Evolutionary conservation across 2,113 vertebrate genomes (phyloP), one percentile per base, ranked within the genome.

Genomic region (Glareola pratincola): DNA sequence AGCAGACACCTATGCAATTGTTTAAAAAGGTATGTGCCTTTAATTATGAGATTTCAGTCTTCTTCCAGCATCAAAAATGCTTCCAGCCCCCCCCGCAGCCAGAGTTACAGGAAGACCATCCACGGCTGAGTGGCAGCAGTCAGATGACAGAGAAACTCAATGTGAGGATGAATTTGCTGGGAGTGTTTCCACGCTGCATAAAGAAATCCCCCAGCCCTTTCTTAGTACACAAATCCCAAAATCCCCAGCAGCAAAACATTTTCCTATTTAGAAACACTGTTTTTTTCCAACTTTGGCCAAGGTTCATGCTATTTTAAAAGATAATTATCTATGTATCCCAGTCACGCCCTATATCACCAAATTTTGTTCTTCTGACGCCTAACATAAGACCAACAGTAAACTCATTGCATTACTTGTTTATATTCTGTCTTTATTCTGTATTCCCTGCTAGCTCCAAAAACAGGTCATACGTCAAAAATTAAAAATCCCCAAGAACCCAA

Each of bases 211-310:
- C 48, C 60, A 80, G 60, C 47, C 84, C 77, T 75, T 76, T 72
- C 85, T 85, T 75, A 92, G 85, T 63, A 91, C 63, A 92, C 64
- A 95, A 77, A 89, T 78, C 76, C 74, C 74, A 48, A 97, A 89
- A 95, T 91, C 68, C 72, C 85, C 82, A 92, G 83, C 72, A 94
- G 69, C 48, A 90, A 95, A 95, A 95, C 92, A 95, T 87, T 91
- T 94, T 95, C 71, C 91, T 84, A 32, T 92, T 92, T 93, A 88
- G 89, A 96, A 95, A 69, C 23, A 53, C 13, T 88, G n/a, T 3
- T 4, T 75, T 81, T 92, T 86, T 62, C 83, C 79, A 95, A 57
- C 20, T 90, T 72, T 72, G 85, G 69, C 54, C 50, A 67, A 16
- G 16, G 73, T 64, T 77, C 43, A 9, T 76, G 59, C 41, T 95